These are phyloP conservation scores for Perca fluviatilis DNA, from an alignment of 2,113 vertebrate genomes.

Conservation along the genomic window DNA sequence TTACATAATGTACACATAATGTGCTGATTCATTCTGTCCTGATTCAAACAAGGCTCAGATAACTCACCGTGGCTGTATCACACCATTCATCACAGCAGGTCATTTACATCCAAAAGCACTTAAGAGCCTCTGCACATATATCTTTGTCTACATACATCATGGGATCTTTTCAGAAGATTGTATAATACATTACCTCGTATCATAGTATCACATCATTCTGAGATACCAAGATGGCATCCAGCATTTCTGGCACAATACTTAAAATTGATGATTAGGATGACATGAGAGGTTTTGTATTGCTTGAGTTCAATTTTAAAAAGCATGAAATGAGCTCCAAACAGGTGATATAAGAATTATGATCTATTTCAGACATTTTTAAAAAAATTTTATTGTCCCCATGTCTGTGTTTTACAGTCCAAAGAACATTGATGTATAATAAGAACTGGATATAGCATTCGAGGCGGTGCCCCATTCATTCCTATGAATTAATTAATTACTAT, in stretches of 20 bases:
- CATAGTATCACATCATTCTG: conserved; percentile 10
- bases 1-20: conserved; percentile 83
- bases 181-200: conserved; percentile 40
- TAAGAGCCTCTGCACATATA: conserved; percentile 52
- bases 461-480: too few relatives aligned
- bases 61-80: conserved; percentile 61
- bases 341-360: background rate
- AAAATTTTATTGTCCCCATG: too few relatives aligned
- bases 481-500: too few relatives aligned
- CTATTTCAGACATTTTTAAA: background rate
- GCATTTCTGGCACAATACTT: background rate
- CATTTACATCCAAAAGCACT: conserved; percentile 82
- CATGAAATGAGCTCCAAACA: background rate
- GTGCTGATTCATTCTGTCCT: conserved; percentile 77
- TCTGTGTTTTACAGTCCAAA: background rate
- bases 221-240: background rate
- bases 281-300: background rate
- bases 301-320: background rate
- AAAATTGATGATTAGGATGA: background rate
- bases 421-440: too few relatives aligned
- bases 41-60: conserved; percentile 75
- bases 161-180: conserved; percentile 52
- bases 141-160: conserved; percentile 71
- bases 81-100: conserved; percentile 71
- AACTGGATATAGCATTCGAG: too few relatives aligned